Evolutionary conservation across 2,113 vertebrate species (phyloP).

Genomic region (Indri indri): DNA sequence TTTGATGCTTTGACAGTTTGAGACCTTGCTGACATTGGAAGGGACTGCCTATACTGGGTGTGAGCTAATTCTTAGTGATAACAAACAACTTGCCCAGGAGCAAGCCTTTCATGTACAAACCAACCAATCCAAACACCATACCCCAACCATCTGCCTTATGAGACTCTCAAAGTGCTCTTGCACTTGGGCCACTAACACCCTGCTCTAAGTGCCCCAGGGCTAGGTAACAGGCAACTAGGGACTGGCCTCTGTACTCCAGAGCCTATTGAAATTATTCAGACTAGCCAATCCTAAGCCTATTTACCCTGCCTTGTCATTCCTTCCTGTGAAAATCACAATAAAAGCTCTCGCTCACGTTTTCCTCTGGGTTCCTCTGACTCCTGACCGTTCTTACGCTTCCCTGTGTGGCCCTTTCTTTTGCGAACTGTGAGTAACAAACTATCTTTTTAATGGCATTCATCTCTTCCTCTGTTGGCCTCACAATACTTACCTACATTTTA

Average conservation of each 20-base stretch:
- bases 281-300: not conserved
- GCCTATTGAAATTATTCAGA: not conserved
- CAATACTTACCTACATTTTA: not conserved
- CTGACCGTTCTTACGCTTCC: not conserved
- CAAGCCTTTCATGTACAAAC: not conserved
- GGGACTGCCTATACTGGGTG: not conserved
- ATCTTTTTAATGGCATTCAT: not conserved
- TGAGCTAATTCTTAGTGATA: not conserved
- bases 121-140: not conserved
- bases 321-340: not conserved
- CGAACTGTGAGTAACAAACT: not conserved
- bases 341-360: not conserved
- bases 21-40: not conserved
- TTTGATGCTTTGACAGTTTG: not conserved
- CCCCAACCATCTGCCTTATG: not conserved
- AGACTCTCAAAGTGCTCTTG: not conserved
- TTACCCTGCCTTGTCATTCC: not conserved
- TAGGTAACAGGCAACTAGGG: not conserved
- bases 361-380: not conserved
- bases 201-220: not conserved
- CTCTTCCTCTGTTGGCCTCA: not conserved
- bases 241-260: not conserved
- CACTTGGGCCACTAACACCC: not conserved
- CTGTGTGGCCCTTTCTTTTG: not conserved
- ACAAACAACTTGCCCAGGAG: not conserved